These are phyloP conservation scores for Chlorodrepanis virens DNA, from an alignment of 2,113 vertebrate genomes.

Conservation along the genomic window DNA sequence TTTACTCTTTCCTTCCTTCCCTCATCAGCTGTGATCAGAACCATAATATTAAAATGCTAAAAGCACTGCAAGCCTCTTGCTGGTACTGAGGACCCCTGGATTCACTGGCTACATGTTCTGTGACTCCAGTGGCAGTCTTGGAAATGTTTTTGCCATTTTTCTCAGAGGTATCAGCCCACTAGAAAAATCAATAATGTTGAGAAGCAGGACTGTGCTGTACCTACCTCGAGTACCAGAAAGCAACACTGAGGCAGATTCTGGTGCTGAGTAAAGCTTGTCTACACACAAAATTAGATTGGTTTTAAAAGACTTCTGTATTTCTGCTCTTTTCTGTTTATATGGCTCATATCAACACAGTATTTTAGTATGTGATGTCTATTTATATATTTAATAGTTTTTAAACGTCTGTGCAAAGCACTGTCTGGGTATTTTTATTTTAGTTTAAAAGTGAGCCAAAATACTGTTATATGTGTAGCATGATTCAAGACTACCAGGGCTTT, in stretches of 20 bases:
- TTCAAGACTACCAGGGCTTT: not conserved
- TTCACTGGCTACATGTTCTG: not conserved
- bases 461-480: not conserved
- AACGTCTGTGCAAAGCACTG: slow-evolving; percentile 32
- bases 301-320: slow-evolving; percentile 24
- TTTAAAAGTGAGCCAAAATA: slow-evolving; percentile 42
- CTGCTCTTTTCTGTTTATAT: slow-evolving; percentile 44
- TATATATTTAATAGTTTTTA: slow-evolving; percentile 41
- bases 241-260: not conserved
- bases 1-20: not conserved
- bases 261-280: not conserved
- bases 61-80: not conserved
- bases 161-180: not conserved
- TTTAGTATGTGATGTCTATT: slow-evolving; percentile 35
- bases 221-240: not conserved
- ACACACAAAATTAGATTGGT: slow-evolving; percentile 14
- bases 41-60: not conserved
- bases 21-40: not conserved
- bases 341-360: slow-evolving; percentile 44
- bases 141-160: not conserved
- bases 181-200: not conserved
- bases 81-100: accelerated
- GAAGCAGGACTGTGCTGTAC: not conserved
- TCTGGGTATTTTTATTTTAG: slow-evolving; percentile 45
- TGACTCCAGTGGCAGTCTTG: not conserved